A percentile compares a stretch with the other conserved stretches of the same genome.
Evolutionary conservation across 2,888 invertebrate genomes (phyloP).

Genomic region (Cenopis cana): DNA sequence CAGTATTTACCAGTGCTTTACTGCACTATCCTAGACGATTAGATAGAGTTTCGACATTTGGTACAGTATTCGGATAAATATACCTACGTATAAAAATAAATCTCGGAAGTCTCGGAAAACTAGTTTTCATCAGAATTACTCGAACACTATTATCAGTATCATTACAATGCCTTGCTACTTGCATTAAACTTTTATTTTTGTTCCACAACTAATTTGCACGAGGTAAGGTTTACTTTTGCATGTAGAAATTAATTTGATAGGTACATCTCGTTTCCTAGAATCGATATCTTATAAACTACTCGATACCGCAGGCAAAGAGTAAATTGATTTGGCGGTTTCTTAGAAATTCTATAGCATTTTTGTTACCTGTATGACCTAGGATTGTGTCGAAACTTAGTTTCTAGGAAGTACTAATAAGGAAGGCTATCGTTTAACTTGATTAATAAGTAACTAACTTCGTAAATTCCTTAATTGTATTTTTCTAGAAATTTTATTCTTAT

Average conservation of each 20-base stretch:
- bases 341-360: neutral
- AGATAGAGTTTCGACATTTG: no score
- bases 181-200: neutral
- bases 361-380: neutral
- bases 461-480: neutral
- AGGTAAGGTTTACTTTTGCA: neutral
- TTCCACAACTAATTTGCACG: neutral
- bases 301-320: neutral
- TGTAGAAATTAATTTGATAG: neutral
- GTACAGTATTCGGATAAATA: no score
- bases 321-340: neutral
- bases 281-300: neutral
- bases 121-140: no score
- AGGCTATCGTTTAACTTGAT: neutral
- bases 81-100: no score
- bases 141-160: no score
- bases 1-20: no score
- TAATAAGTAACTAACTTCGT: no score
- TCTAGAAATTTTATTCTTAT: neutral
- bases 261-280: neutral
- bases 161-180: no score
- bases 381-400: neutral
- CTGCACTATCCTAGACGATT: no score
- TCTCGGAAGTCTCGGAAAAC: no score
- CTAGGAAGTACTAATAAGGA: neutral